Percentiles rank a stretch among this genome's conserved stretches.
Evolutionary conservation across 2,888 invertebrate species (phyloP).

Genomic region (Seladonia tumulorum): DNA sequence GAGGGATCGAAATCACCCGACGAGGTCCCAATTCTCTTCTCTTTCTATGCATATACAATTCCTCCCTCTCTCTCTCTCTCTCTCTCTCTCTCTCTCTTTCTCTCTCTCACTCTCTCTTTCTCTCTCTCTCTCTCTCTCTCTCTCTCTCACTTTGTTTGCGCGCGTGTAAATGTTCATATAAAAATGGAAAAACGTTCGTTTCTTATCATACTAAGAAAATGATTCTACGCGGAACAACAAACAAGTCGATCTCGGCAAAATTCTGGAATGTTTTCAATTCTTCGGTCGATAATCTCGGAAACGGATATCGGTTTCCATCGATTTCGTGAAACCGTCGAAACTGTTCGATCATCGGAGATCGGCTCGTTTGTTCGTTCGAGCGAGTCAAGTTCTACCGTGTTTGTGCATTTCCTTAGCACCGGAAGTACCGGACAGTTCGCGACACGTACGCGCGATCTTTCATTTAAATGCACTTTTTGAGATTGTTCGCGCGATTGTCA

Average conservation of each 20-base stretch:
- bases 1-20: conserved; percentile 66
- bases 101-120: conserved; percentile 41
- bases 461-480: not conserved
- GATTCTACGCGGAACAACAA: conserved; percentile 41
- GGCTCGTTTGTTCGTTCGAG: conserved; percentile 50
- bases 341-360: conserved; percentile 23
- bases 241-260: conserved; percentile 43
- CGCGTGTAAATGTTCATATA: conserved; percentile 60
- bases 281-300: not conserved
- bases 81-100: conserved; percentile 40
- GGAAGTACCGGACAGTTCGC: not conserved
- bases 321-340: not conserved
- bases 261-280: conserved; percentile 40
- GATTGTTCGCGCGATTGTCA: not conserved
- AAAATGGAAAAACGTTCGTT: conserved; percentile 46
- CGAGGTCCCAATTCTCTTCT: conserved; percentile 54
- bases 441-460: not conserved
- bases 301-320: not conserved
- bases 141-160: conserved; percentile 38
- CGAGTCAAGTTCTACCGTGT: conserved; percentile 19
- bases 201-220: conserved; percentile 71
- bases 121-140: conserved; percentile 36
- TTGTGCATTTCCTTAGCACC: conserved; percentile 44
- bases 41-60: conserved; percentile 47
- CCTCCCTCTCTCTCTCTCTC: conserved; percentile 34